Conservation (phyloP, 1,140 invertebrate species). For the Eurytemora carolleeae region DNA sequence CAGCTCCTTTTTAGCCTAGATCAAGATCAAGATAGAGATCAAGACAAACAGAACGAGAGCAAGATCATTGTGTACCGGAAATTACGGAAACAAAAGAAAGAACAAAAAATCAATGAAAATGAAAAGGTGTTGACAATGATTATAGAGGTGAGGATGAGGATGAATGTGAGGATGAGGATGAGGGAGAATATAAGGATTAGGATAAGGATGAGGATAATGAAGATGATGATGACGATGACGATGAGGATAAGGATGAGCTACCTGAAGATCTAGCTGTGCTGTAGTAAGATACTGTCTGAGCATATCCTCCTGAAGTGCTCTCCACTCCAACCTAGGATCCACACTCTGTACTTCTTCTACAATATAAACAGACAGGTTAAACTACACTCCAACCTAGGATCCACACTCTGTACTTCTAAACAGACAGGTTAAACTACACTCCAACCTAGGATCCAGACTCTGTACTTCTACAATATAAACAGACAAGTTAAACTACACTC, state of each 20-base stretch:
- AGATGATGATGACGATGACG: too few relatives aligned
- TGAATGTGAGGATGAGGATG: too few relatives aligned
- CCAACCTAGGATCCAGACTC: conserved; percentile 78
- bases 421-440: conserved; percentile 19
- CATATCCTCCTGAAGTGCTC: conserved; percentile 85
- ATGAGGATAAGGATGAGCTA: too few relatives aligned
- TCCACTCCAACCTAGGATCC: conserved; percentile 86
- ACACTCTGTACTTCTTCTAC: conserved; percentile 82
- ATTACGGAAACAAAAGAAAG: too few relatives aligned
- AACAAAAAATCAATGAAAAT: too few relatives aligned
- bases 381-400: neutral
- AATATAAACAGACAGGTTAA: conserved; percentile 22
- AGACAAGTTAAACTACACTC: too few relatives aligned
- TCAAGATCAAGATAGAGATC: conserved; percentile 33
- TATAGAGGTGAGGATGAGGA: too few relatives aligned
- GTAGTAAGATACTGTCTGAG: conserved; percentile 81
- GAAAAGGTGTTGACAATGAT: too few relatives aligned
- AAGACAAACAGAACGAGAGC: conserved; percentile 20
- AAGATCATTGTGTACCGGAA: neutral
- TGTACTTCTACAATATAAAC: conserved; percentile 58
- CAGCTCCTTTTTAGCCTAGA: conserved; percentile 78
- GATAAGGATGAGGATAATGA: too few relatives aligned
- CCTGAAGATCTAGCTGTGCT: conserved; percentile 61
- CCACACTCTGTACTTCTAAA: neutral
- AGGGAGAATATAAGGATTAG: too few relatives aligned